Base-by-base conservation (phyloP, 2,113 vertebrate species). In the Uropsilus gracilis region DNA sequence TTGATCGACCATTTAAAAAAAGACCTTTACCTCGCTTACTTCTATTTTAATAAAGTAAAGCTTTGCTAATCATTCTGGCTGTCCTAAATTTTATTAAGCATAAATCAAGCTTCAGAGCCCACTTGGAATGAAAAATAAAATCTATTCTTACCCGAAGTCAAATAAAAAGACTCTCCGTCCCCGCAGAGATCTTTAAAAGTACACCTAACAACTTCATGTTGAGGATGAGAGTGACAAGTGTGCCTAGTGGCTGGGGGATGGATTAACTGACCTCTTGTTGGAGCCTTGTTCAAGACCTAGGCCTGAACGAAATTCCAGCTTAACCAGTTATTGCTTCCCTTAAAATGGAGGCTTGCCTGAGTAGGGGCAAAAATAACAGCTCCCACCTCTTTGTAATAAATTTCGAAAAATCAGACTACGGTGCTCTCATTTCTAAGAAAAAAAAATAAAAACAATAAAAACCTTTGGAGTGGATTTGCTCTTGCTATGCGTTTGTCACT, bases 271-370 rank as follows among this genome's bases (percentile, higher is more conserved):
- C 93, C 91, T 95, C 95, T 53, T 44, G 22, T 13, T 80, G 83
- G 66, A 84, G 72, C 84, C 94, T 7, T 39, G 68, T 88, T 91
- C 91, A 83, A 86, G 39, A 87, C 78, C 64, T 87, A 80, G 86
- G 93, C 96, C 96, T 69, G 83, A 92, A 94, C 82, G 89, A 84
- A 96, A 97, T 94, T 97, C 96, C 95, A 97, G 94, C 94, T 96
- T 90, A 97, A 97, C 96, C 91, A 97, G 96, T 97, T 96, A 96
- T 95, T 91, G 93, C 93, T 96, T 93, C 63, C 28, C 86, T 96
- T 97, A 97, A 97, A 97, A 97, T 97, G 97, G 97, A 97, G 95
- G 95, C 94, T 95, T 95, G 90, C 76, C 84, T 9, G 34, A 87
- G 48, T 46, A 84, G 78, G 64, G 85, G 91, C 85, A 92, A 94